Conservation (phyloP, 2,888 invertebrate genomes). For the Melanchra persicariae region DNA sequence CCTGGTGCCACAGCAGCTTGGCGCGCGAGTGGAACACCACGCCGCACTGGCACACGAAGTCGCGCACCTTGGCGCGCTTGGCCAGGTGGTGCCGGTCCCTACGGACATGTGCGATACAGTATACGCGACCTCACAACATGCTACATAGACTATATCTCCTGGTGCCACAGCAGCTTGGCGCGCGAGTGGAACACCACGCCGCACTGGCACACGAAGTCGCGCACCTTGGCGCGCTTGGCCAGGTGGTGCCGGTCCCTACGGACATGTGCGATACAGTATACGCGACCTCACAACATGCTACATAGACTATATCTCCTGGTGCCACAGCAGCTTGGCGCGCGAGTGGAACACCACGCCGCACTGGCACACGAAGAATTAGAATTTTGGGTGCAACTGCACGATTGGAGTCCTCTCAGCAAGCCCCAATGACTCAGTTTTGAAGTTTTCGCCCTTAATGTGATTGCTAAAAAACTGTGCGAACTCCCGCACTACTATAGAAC, state of each 20-base stretch:
- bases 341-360: too few species aligned
- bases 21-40: constrained; percentile 95
- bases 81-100: constrained; percentile 94
- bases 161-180: constrained; percentile 96
- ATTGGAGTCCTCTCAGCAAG: too few species aligned
- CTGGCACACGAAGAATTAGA: too few species aligned
- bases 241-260: constrained; percentile 93
- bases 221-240: constrained; percentile 92
- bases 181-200: constrained; percentile 95
- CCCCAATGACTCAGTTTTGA: too few species aligned
- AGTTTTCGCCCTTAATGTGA: too few species aligned
- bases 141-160: constrained; percentile 93
- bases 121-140: neutral
- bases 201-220: constrained; percentile 94
- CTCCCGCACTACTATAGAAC: too few species aligned
- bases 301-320: too few species aligned
- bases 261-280: neutral
- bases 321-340: constrained; percentile 92
- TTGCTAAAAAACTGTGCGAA: too few species aligned
- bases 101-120: constrained; percentile 20
- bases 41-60: constrained; percentile 95
- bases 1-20: too few species aligned
- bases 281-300: neutral
- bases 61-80: constrained; percentile 92
- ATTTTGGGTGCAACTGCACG: too few species aligned